phyloP scores from a whole-genome alignment of 2,888 invertebrate species.

The Prosapia bicincta region DNA sequence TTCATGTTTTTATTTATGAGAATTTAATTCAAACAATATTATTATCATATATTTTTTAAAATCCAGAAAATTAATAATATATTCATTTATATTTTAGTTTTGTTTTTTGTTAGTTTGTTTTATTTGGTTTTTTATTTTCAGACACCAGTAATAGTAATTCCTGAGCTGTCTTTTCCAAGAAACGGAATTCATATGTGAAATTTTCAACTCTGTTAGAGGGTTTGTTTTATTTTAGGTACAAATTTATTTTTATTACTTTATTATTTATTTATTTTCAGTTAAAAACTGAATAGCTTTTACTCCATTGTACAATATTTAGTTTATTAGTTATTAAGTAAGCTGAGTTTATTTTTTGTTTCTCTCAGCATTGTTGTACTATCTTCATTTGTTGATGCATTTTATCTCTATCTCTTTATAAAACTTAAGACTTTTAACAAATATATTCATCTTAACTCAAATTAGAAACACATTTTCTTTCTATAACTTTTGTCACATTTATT shows the following conservation, averaged over 20 bases:
- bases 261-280: not conserved
- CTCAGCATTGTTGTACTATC: too few relatives aligned
- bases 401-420: too few relatives aligned
- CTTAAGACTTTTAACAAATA: too few relatives aligned
- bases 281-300: not conserved
- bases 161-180: conserved; percentile 23
- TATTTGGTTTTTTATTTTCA: conserved; percentile 17
- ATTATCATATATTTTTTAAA: too few relatives aligned
- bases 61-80: not conserved
- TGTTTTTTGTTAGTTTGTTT: conserved; percentile 2
- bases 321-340: not conserved
- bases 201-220: not conserved
- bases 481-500: too few relatives aligned
- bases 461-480: too few relatives aligned
- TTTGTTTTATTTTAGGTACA: not conserved
- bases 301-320: not conserved
- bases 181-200: conserved; percentile 11
- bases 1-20: too few relatives aligned
- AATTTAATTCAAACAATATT: not conserved
- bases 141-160: conserved; percentile 29
- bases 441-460: too few relatives aligned
- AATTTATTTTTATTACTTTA: not conserved
- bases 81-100: conserved; percentile 3
- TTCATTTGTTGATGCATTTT: too few relatives aligned
- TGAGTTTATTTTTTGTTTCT: too few relatives aligned